phyloP scores from a whole-genome alignment of 2,113 vertebrate genomes.

The Urocynchramus pylzowi region DNA sequence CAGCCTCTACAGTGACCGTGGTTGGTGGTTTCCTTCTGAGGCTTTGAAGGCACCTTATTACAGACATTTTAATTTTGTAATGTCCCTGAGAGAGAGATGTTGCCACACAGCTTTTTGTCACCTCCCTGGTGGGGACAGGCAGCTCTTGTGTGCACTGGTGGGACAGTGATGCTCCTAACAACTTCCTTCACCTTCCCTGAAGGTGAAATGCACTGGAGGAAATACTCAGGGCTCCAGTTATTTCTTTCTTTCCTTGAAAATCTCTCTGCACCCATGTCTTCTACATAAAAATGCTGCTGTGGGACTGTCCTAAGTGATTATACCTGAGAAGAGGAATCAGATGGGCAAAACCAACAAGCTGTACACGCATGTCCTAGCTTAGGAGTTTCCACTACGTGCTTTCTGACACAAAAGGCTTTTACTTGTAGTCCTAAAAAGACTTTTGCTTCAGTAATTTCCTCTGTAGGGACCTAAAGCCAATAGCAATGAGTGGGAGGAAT shows the following conservation, averaged over 20 bases:
- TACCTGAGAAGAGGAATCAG: neutral
- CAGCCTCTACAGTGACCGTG: fast-evolving
- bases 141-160: neutral
- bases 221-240: neutral
- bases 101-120: fast-evolving
- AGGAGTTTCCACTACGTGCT: fast-evolving
- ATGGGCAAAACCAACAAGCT: neutral
- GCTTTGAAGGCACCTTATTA: neutral
- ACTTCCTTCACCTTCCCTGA: neutral
- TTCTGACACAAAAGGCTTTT: neutral
- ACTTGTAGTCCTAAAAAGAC: neutral
- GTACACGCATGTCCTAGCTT: neutral
- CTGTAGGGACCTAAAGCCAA: neutral
- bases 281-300: neutral
- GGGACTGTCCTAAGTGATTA: neutral
- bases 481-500: neutral
- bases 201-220: neutral
- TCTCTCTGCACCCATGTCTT: neutral
- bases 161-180: neutral
- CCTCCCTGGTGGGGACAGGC: neutral
- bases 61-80: neutral
- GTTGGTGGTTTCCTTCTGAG: neutral
- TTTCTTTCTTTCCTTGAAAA: neutral
- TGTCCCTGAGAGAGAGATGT: neutral
- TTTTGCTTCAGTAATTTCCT: neutral